Conservation (phyloP, 1,140 invertebrate species). For the Ditylenchus dipsaci region DNA sequence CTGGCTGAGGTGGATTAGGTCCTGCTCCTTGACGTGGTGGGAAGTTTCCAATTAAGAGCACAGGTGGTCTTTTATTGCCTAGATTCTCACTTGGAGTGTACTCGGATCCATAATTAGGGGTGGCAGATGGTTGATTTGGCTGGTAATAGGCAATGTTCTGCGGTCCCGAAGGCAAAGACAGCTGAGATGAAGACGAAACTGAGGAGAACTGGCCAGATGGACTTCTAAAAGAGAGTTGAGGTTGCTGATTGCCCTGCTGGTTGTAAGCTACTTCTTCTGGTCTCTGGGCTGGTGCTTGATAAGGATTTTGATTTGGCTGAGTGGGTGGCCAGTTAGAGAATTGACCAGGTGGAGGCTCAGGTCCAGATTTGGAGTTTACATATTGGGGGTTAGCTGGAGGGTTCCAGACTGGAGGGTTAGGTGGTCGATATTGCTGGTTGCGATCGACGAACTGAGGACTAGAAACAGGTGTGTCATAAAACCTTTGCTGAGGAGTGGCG, state of each 20-base stretch:
- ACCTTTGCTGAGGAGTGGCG: not conserved
- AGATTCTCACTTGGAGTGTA: not conserved
- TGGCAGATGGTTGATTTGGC: not conserved
- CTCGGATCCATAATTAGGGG: not conserved
- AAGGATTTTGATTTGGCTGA: not conserved
- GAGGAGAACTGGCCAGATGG: not conserved
- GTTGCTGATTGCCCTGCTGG: not conserved
- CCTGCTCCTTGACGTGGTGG: conserved; percentile 9
- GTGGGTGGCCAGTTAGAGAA: not conserved
- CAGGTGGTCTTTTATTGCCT: conserved; percentile 20
- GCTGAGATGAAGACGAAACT: not conserved
- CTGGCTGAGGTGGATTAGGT: not conserved
- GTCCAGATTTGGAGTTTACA: not conserved
- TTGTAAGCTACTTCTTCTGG: not conserved
- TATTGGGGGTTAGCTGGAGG: conserved; percentile 1
- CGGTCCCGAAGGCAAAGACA: not conserved
- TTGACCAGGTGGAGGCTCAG: not conserved
- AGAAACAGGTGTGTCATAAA: not conserved
- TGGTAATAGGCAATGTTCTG: not conserved
- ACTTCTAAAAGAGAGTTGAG: not conserved
- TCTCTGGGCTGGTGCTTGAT: not conserved
- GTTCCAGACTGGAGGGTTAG: not conserved
- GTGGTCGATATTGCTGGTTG: not conserved
- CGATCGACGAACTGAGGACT: not conserved
- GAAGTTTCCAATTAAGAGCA: conserved; percentile 24